A percentile compares a stretch with the other conserved stretches of the same genome.
Evolutionary conservation across 2,888 invertebrate species (phyloP).

Genomic region (Pilophorus perplexus): DNA sequence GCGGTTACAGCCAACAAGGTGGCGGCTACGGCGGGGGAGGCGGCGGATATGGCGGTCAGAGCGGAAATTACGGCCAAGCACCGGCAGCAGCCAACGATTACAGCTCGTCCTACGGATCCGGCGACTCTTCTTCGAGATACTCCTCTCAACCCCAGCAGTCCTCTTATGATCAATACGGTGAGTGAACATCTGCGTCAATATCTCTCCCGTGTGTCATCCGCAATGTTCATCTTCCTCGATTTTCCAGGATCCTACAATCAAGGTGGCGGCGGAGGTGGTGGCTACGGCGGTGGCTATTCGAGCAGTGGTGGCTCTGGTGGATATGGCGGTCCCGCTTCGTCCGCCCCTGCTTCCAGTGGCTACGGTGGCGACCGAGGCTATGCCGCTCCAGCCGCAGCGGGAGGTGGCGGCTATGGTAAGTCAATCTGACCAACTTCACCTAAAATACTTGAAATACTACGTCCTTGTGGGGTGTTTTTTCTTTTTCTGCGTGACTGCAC

Average conservation of each 20-base stretch:
- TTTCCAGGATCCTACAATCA: slow-evolving; percentile 5
- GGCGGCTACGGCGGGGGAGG: background rate
- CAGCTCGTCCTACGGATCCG: background rate
- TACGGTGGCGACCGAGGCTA: slow-evolving; percentile 19
- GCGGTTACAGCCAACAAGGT: slow-evolving; percentile 9
- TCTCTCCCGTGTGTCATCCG: too few species aligned
- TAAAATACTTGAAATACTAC: too few species aligned
- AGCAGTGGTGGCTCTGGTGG: slow-evolving; percentile 16
- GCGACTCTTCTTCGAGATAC: slow-evolving; percentile 8
- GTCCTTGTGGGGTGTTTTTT: too few species aligned
- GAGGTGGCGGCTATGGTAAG: slow-evolving; percentile 33
- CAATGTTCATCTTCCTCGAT: too few species aligned
- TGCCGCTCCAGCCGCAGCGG: slow-evolving; percentile 13
- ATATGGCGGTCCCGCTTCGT: background rate
- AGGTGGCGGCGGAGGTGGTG: slow-evolving; percentile 12
- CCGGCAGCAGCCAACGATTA: slow-evolving; percentile 12
- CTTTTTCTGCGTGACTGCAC: too few species aligned
- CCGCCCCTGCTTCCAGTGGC: background rate
- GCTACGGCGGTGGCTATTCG: slow-evolving; percentile 23
- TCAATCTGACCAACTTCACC: too few species aligned
- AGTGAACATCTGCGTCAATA: too few species aligned
- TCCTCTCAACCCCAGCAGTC: slow-evolving; percentile 1
- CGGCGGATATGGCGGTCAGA: background rate
- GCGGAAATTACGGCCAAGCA: slow-evolving; percentile 18
- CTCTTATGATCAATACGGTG: slow-evolving; percentile 25